Base-by-base conservation (phyloP, 2,797 vertebrate genomes). In the Neosalanx taihuensis region DNA sequence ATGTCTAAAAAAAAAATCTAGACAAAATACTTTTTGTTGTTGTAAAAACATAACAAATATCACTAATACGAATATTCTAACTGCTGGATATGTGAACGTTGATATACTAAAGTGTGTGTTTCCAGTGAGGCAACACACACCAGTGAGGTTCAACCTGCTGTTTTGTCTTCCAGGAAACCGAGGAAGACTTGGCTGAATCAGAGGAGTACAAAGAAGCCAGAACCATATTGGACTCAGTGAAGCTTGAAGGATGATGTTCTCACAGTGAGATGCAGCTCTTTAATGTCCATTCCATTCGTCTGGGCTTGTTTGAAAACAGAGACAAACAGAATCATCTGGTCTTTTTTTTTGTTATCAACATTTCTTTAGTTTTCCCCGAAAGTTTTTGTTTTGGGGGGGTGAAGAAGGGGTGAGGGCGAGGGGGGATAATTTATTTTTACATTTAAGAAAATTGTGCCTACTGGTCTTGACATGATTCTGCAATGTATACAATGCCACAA, bases 201-300 rank as follows among this genome's bases (percentile, higher is more conserved):
- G 93, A 95, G 74, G 96, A 98, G 84, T 98, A 94, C 89, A 96
- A 94, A 88, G 95, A 96, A 82, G 97, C 95, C 64, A 91, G 86
- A 83, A 89, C 81, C 77, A 67, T 95, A 62, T 89, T 98, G 89
- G 94, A 95, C 75, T 97, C 95, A 18, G 94, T 97, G 88, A 95
- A 97, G 88, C 91, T 97, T 88, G 94, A 97, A 89, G 95, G 90
- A 84, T 98, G 93, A 94, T 82, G 85, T 83, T 78, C 72, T 85
- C 71, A 57, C 72, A 69, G 67, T 79, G 86, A 84, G 89, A 89
- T 88, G 80, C 86, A 72, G 92, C 87, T 72, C 85, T 88, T 83
- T 80, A 88, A 83, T 82, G 88, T 93, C 85, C 93, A 94, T 95
- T 97, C 93, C 92, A 89, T 85, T 85, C 58, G 41, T 83, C 79